These are phyloP conservation scores for Tarsius wallacei DNA, from an alignment of 2,797 vertebrate genomes.

Conservation along the genomic window DNA sequence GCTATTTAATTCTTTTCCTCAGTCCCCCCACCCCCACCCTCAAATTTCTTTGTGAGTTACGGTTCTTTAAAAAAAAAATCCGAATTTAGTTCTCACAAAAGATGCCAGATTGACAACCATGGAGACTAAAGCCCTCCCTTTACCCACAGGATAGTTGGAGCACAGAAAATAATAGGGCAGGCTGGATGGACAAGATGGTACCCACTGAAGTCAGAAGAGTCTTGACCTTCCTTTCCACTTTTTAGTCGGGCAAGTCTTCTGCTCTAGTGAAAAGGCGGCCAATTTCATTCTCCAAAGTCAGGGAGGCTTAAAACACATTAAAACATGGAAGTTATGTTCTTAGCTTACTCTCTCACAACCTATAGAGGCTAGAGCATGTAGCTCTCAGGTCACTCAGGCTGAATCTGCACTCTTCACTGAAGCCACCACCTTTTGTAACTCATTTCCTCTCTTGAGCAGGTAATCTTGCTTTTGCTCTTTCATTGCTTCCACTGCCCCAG, in stretches of 20 bases:
- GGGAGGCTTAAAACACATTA: background rate
- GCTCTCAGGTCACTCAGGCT: background rate
- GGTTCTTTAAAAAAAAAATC: constrained; percentile 26
- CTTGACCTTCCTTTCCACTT: background rate
- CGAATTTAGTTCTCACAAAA: constrained; percentile 77
- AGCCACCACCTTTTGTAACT: background rate
- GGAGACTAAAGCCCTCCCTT: constrained; percentile 39
- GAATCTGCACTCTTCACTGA: background rate
- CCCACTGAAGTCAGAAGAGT: background rate
- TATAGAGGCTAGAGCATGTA: background rate
- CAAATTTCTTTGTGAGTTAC: constrained; percentile 81
- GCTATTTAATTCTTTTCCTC: constrained; percentile 91
- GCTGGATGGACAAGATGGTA: background rate
- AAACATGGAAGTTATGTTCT: background rate
- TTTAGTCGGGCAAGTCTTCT: background rate
- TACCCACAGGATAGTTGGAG: constrained; percentile 26
- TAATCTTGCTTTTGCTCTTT: background rate
- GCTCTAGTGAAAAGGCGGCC: background rate
- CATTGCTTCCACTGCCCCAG: background rate
- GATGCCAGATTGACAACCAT: constrained; percentile 66
- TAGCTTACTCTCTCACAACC: background rate
- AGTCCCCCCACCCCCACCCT: constrained; percentile 55
- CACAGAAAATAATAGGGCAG: background rate
- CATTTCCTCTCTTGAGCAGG: background rate
- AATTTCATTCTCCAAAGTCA: constrained; percentile 4